These are phyloP conservation scores for Lethrus apterus DNA, from an alignment of 1,140 invertebrate genomes.

Conservation along the genomic window DNA sequence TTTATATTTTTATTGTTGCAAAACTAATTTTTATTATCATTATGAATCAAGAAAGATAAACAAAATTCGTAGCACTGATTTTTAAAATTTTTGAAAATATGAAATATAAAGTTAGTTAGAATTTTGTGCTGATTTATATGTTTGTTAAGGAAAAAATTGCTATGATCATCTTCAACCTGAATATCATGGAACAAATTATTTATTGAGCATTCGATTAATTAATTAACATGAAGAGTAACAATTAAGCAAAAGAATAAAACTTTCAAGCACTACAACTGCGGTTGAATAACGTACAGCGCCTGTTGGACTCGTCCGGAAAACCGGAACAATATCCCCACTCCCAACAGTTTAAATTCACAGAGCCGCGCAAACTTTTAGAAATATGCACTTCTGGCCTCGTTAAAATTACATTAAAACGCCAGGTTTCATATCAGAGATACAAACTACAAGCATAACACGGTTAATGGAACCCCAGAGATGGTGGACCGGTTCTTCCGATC, in stretches of 20 bases:
- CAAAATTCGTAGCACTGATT: no score
- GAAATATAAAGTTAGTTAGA: no score
- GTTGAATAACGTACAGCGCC: slow-evolving; percentile 13
- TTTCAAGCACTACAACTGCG: slow-evolving; percentile 2
- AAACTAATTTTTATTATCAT: no score
- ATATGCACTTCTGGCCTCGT: slow-evolving; percentile 32
- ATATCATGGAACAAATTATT: no score
- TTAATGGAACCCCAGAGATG: slow-evolving; percentile 30
- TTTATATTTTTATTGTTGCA: no score
- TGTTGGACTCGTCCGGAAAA: slow-evolving; percentile 14
- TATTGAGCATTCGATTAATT: no score
- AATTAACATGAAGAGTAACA: no score
- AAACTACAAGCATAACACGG: slow-evolving; percentile 21
- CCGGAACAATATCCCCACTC: slow-evolving; percentile 14
- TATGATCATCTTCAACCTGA: no score
- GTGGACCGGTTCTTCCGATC: slow-evolving; percentile 22
- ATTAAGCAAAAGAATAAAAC: slow-evolving; percentile 11
- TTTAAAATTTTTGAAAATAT: no score
- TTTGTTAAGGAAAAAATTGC: no score
- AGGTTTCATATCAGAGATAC: slow-evolving; percentile 26
- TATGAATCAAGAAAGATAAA: no score
- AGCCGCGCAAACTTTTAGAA: slow-evolving; percentile 18
- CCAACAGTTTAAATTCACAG: slow-evolving; percentile 18
- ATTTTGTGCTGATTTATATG: no score
- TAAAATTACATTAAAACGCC: slow-evolving; percentile 37